A percentile compares a stretch with the other conserved stretches of the same genome.
These are phyloP conservation scores for Poeciliopsis infans DNA, from an alignment of 2,797 vertebrate genomes.

Conservation along the genomic window DNA sequence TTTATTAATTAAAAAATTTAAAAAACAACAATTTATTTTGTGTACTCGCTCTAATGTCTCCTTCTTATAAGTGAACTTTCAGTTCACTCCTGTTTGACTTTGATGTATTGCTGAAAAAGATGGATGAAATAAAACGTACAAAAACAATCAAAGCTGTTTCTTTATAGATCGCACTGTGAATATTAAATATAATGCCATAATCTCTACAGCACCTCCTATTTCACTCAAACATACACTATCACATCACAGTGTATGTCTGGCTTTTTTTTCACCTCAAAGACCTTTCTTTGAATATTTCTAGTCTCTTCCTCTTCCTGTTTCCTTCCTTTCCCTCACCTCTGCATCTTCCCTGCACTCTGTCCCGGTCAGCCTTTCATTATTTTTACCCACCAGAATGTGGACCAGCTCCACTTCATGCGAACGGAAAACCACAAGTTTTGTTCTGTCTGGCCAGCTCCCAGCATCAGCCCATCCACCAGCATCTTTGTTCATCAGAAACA, in stretches of 20 bases:
- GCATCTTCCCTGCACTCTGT: conserved; percentile 82
- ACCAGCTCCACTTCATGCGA: conserved; percentile 89
- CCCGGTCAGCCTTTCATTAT: conserved; percentile 89
- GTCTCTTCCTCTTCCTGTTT: conserved; percentile 34
- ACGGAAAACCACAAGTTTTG: conserved; percentile 87
- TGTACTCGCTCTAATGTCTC: neutral
- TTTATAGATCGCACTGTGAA: neutral
- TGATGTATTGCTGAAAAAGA: neutral
- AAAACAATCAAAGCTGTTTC: neutral
- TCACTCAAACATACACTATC: conserved; percentile 11
- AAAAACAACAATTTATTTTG: neutral
- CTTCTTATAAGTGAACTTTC: neutral
- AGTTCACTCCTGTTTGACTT: neutral
- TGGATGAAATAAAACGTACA: neutral
- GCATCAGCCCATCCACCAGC: conserved; percentile 61
- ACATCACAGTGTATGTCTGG: conserved; percentile 42
- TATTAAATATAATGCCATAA: neutral
- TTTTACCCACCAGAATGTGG: conserved; percentile 88
- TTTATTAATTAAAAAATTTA: neutral
- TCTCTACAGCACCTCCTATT: neutral
- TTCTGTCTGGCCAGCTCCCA: conserved; percentile 85
- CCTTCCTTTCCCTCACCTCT: conserved; percentile 70
- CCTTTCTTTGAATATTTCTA: conserved; percentile 37
- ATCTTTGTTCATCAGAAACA: conserved; percentile 30
- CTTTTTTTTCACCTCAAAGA: conserved; percentile 49